Base-by-base conservation (phyloP, 2,797 vertebrate genomes). In the Semotilus atromaculatus region DNA sequence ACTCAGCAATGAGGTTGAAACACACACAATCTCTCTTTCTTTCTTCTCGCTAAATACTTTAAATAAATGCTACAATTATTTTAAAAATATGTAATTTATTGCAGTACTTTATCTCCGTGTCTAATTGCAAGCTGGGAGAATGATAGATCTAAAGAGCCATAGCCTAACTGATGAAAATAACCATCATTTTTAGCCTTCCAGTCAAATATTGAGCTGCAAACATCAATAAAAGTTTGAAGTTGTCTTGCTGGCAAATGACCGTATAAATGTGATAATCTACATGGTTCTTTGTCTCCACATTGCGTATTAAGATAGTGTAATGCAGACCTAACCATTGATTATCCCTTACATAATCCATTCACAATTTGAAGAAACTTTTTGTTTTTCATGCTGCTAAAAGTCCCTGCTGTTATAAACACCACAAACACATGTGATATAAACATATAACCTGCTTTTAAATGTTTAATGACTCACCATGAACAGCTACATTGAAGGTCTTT, bases 61-160 rank as follows among this genome's bases (percentile, higher is more conserved):
- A n/a, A n/a, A n/a, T n/a, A n/a, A n/a, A n/a, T n/a, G n/a, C n/a
- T n/a, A n/a, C n/a, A n/a, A n/a, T n/a, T n/a, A n/a, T n/a, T n/a
- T n/a, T n/a, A 13, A 0, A 60, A 60, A 60, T 53, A 21, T 21
- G 2, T 51, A 51, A 51, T 19, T 5, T 7, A n/a, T n/a, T n/a
- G n/a, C n/a, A n/a, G n/a, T 19, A 19, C 1, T 0, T 13, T 60
- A 26, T 26, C n/a, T 26, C 10, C 1, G 4, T 26, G 55, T 26
- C n/a, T 60, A n/a, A 58, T n/a, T 58, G 3, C n/a, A 58, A 58
- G 53, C 21, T 0, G 21, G 9, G 3, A 58, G 5, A 38, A 7
- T 38, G 36, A 1, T 38, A 0, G 0, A 38, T 38, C 6, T 38
- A 38, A 38, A 5, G 1, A 38, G 36, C 1, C 7, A 38, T n/a